Evolutionary conservation across 2,113 vertebrate species (phyloP), one percentile per base, ranked within the genome.

Genomic region (Promerops cafer): DNA sequence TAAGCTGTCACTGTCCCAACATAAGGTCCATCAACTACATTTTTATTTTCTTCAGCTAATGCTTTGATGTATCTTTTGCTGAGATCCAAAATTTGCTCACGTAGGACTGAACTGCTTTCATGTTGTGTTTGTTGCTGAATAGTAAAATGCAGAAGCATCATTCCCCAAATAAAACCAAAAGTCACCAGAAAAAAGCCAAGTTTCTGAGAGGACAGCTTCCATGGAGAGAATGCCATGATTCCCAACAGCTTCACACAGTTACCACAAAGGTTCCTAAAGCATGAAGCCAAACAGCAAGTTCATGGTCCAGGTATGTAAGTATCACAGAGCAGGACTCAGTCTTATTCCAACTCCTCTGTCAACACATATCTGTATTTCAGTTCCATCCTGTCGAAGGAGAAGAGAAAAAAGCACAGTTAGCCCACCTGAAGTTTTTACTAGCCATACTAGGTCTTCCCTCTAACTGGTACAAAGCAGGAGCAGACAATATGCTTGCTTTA

Each of bases 131-230:
- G 98, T 94, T 99, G 99, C 97, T 99, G 99, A 96, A 99, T 99
- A 94, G 99, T 99, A 96, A 99, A 99, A 97, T 99, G 99, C 69
- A 99, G 98, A 91, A 99, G 98, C 99, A 99, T 99, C 99, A 99
- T 99, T 69, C 99, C 99, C 99, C 99, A 99, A 97, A 99, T 99
- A 97, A 99, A 99, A 81, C 99, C 99, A 61, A 99, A 99, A 98
- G 99, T 99, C 97, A 99, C 99, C 52, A 99, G 97, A 95, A 99
- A 99, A 96, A 99, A 99, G 93, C 99, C 99, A 16, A 99, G 98
- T 98, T 99, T 99, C 98, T 99, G 99, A 91, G 99, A 99, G 6
- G 99, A 99, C 89, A 99, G 97, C 97, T 99, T 99, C 99, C 99
- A 99, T 63, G 99, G 97, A 97, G 98, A 99, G 53, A 98, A 96